Evolutionary conservation across 2,797 vertebrate genomes (phyloP), one percentile per base, ranked within the genome.

Genomic region (Dendrocincla tyrannina): DNA sequence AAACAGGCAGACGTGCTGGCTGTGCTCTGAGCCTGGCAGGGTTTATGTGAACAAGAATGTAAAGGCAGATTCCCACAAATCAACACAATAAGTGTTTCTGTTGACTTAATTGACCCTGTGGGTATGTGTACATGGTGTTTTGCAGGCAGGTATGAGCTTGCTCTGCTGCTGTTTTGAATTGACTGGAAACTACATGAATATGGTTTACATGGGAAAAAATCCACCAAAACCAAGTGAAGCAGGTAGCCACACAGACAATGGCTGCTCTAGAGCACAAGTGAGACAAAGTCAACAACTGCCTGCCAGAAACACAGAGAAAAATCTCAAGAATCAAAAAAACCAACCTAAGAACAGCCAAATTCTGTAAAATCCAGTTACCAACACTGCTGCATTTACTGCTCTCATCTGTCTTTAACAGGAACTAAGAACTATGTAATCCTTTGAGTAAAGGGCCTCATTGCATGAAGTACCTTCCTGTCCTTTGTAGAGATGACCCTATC

Each of bases 1-100:
- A 28, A 69, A 35, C 33, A 60, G n/a, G 12, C 24, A 70, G 60
- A n/a, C 0, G 41, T 0, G 1, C 16, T 79, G 66, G 47, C 22
- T 15, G 0, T 42, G n/a, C 78, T 50, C 39, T 33, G 41, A 53
- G 42, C 20, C 18, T 0, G 0, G 1, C 27, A 55, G 41, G 23
- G 30, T 7, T 66, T 63, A 17, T 33, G 23, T 11, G 47, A 76
- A 23, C 41, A 27, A 85, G 41, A 58, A 39, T 3, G 2, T 39
- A 35, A 68, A 73, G 44, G 44, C n/a, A 77, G 9, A 66, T n/a
- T 55, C 12, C 33, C 20, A 60, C 47, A 85, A 50, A 62, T 32
- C 41, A 77, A 10, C 37, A 35, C 37, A 16, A 25, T 22, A 32
- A 56, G 32, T 39, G n/a, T 41, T 80, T 64, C 86, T 49, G 3